Conservation (phyloP, 2,888 invertebrate species). For the Dasypogon diadema region DNA sequence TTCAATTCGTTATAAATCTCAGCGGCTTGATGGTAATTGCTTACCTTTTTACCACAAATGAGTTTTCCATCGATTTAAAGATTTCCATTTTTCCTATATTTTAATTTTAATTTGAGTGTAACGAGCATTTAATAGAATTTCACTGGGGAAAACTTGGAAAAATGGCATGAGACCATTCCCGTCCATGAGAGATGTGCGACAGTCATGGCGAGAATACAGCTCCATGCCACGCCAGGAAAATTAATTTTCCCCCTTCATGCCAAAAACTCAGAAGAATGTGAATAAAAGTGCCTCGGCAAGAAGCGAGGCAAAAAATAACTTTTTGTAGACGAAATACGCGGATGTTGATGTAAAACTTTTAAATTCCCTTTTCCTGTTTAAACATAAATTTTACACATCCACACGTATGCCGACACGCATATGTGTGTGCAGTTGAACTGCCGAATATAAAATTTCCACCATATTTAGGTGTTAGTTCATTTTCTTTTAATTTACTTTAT, state of each 20-base stretch:
- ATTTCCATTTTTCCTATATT: slow-evolving; percentile 46
- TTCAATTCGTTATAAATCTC: slow-evolving; percentile 30
- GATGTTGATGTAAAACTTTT: slow-evolving; percentile 44
- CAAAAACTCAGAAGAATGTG: slow-evolving; percentile 41
- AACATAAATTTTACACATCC: slow-evolving; percentile 36
- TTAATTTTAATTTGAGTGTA: slow-evolving; percentile 48
- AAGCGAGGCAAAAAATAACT: slow-evolving; percentile 20
- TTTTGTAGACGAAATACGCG: slow-evolving; percentile 27
- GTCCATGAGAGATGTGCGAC: not conserved
- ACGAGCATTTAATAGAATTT: slow-evolving; percentile 49
- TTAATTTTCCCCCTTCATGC: slow-evolving; percentile 34
- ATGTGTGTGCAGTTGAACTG: not conserved
- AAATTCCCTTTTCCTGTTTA: slow-evolving; percentile 35
- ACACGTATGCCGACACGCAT: not conserved
- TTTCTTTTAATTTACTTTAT: slow-evolving; percentile 49
- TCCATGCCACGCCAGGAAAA: slow-evolving; percentile 21
- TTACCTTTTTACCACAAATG: slow-evolving; percentile 44
- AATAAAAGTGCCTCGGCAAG: slow-evolving; percentile 13
- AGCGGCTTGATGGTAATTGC: slow-evolving; percentile 27
- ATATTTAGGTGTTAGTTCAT: slow-evolving; percentile 40
- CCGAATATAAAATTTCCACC: slow-evolving; percentile 30
- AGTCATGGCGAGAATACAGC: slow-evolving; percentile 8
- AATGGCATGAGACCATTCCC: slow-evolving; percentile 2
- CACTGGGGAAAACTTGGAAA: slow-evolving; percentile 32
- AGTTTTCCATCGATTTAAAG: slow-evolving; percentile 41